A percentile compares a stretch with the other conserved stretches of the same genome.
Evolutionary conservation across 92 coral and sea anemone genomes (phyloP).

Genomic region (Umimayanthus kanabou): DNA sequence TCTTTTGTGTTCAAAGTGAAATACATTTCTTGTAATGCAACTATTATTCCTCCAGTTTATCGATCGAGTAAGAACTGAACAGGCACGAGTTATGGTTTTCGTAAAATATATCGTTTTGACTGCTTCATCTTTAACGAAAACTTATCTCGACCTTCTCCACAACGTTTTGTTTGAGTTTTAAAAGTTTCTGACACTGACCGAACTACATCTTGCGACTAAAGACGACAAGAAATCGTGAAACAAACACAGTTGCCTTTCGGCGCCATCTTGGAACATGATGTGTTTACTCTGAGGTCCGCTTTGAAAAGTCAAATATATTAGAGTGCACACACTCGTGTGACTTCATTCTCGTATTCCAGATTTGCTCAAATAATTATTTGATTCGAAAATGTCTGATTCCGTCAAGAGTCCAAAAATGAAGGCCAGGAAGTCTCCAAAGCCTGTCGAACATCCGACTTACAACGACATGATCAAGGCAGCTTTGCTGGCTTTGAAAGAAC

Average conservation of each 20-base stretch:
- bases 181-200: constrained; percentile 20
- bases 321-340: constrained; percentile 44
- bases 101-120: constrained; percentile 29
- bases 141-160: constrained; percentile 20
- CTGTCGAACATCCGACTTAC: constrained; percentile 44
- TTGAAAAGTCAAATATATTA: constrained; percentile 41
- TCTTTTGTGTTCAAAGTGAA: neutral
- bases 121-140: constrained; percentile 24
- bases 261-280: constrained; percentile 21
- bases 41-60: constrained; percentile 33
- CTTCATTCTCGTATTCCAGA: constrained; percentile 42
- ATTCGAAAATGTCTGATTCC: constrained; percentile 40
- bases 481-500: constrained; percentile 51
- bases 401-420: constrained; percentile 41
- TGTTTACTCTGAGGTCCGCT: constrained; percentile 38
- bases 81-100: neutral
- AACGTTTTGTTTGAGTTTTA: constrained; percentile 2
- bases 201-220: too few species aligned
- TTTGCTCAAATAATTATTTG: constrained; percentile 37
- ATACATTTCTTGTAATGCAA: constrained; percentile 17
- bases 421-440: constrained; percentile 36
- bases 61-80: constrained; percentile 1
- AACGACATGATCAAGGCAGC: constrained; percentile 48
- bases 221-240: constrained; percentile 37
- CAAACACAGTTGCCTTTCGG: constrained; percentile 40